phyloP scores from a whole-genome alignment of 2,113 vertebrate genomes.

The Ciconia boyciana region DNA sequence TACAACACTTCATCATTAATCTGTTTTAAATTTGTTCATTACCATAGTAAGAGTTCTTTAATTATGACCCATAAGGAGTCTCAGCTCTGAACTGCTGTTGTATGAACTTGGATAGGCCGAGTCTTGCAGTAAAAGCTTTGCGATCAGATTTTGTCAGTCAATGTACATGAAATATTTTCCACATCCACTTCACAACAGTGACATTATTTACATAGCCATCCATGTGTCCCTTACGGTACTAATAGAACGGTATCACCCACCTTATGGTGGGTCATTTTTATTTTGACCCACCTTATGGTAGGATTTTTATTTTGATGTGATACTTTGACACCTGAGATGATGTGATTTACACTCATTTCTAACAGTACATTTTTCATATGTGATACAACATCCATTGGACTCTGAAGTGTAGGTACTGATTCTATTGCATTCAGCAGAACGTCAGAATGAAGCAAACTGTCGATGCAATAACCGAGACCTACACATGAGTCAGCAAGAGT shows the following conservation, averaged over 20 bases:
- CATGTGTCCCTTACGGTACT: background rate
- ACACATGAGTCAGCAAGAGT: fast-evolving
- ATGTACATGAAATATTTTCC: background rate
- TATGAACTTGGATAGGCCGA: background rate
- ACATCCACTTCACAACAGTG: background rate
- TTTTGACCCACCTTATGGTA: background rate
- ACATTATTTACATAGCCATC: background rate
- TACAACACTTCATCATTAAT: background rate
- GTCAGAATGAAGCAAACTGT: background rate
- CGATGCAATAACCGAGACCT: background rate
- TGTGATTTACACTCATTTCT: background rate
- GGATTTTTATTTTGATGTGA: background rate
- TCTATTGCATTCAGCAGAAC: background rate
- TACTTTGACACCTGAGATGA: background rate
- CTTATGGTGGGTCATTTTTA: too few species aligned
- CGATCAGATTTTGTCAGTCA: background rate
- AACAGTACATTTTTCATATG: background rate
- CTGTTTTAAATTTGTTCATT: background rate
- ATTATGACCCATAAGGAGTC: background rate
- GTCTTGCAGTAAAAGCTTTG: background rate
- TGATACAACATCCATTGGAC: background rate
- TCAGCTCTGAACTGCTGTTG: background rate
- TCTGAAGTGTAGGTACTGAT: background rate
- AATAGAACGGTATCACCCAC: background rate
- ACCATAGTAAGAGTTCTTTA: background rate